Conservation (phyloP, 2,888 invertebrate species). For the Eurytoma californica region DNA sequence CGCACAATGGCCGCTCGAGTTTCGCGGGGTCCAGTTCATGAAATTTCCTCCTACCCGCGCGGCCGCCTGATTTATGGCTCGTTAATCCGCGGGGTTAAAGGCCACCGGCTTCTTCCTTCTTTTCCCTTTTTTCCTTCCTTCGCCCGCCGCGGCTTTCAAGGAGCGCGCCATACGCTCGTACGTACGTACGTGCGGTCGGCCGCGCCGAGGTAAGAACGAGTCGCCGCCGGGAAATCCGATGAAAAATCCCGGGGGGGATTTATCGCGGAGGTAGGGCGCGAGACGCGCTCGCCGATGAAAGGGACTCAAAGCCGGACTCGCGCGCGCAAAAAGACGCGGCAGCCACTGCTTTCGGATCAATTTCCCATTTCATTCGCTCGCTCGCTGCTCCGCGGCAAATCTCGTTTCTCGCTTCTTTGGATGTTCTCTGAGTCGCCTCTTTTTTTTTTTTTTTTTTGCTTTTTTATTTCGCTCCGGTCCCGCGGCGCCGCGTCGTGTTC, state of each 20-base stretch:
- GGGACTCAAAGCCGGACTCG: conserved; percentile 50
- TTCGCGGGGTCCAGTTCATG: conserved; percentile 47
- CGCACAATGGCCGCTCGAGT: conserved; percentile 23
- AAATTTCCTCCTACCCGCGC: conserved; percentile 36
- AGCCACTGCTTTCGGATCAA: conserved; percentile 46
- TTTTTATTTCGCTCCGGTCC: conserved; percentile 1
- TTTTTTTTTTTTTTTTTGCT: conserved; percentile 3
- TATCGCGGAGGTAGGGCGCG: conserved; percentile 28
- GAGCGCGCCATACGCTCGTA: no score
- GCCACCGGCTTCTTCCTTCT: conserved; percentile 49
- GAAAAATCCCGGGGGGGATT: conserved; percentile 50
- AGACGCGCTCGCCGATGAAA: conserved; percentile 20
- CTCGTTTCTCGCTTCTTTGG: conserved; percentile 35
- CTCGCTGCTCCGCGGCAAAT: conserved; percentile 40
- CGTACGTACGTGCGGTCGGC: neutral
- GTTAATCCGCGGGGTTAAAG: conserved; percentile 45
- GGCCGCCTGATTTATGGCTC: conserved; percentile 48
- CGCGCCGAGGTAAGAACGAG: neutral
- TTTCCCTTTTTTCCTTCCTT: neutral
- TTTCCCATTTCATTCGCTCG: conserved; percentile 48
- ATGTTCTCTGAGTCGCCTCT: neutral
- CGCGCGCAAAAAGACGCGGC: conserved; percentile 1
- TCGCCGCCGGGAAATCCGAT: conserved; percentile 45
- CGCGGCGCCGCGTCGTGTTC: neutral
- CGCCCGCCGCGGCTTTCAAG: neutral